Evolutionary conservation across 1,140 invertebrate genomes (phyloP), one percentile per base, ranked within the genome.

Genomic region (Chionoecetes opilio): DNA sequence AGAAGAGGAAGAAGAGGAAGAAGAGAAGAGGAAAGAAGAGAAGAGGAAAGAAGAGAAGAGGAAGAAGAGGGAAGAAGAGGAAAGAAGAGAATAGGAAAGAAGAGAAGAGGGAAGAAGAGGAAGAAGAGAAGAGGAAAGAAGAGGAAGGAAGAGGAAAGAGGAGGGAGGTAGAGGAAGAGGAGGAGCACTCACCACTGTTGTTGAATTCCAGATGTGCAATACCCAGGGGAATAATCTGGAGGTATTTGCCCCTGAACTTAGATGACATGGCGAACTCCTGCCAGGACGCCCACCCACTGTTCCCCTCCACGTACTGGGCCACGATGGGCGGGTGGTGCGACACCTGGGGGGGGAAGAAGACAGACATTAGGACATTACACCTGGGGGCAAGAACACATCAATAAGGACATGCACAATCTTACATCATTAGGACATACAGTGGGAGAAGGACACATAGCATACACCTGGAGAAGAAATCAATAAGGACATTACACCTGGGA

Each of bases 241-340:
- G 98, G 97, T 99, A 99, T 97, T 99, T 99, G 96, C 99, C 99
- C 91, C 99, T 98, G 97, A 99, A 99, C 97, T 99, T 99, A 96
- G 99, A 99, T 82, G 99, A 99, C 99, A 99, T 99, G 46, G 99
- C 99, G 97, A 99, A 99, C 97, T 99, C 99, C 97, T 99, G 99
- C 99, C 99, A 99, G 97, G 98, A 99, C 46, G 97, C 98, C 99
- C 99, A 99, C 32, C 98, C 98, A 93, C 98, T 96, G 35, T 29
- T 97, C 89, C 98, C 98, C 97, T 99, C 99, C 97, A 99, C 99
- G 97, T 98, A 98, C 96, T 99, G 98, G 6, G 99, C 99, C 89
- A 99, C 98, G 97, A 99, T 99, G 17, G 99, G 99, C 6, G 99
- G 99, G 97, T 99, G 99, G 98, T 99, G 99, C 3, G 99, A 99